These are phyloP conservation scores for Chaetogeoica ovagalla DNA, from an alignment of 2,888 invertebrate species.

Conservation along the genomic window DNA sequence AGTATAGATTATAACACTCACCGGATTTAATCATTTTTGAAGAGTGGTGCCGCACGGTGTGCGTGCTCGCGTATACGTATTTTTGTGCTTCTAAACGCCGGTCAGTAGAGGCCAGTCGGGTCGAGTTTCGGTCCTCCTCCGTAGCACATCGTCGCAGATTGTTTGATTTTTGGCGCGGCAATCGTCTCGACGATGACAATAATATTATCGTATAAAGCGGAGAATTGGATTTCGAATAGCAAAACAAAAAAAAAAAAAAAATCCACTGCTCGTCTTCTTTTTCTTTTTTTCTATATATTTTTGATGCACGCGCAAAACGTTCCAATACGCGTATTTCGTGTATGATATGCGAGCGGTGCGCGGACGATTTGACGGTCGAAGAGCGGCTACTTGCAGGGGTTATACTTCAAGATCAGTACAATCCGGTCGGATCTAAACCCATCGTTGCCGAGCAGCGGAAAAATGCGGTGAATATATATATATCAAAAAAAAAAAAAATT, in stretches of 20 bases:
- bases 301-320: too few species aligned
- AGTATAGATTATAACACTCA: constrained; percentile 6
- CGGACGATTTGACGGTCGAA: not conserved
- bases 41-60: not conserved
- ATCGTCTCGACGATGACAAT: too few species aligned
- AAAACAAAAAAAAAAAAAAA: too few species aligned
- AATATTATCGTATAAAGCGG: too few species aligned
- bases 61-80: not conserved
- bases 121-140: constrained; percentile 51
- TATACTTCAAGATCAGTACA: not conserved
- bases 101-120: constrained; percentile 45
- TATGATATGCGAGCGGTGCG: not conserved
- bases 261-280: not conserved
- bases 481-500: not conserved
- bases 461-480: not conserved
- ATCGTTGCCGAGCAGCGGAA: constrained; percentile 4
- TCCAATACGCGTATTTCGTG: too few species aligned
- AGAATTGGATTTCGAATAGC: not conserved
- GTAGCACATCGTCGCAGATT: constrained; percentile 6
- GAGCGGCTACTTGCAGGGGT: not conserved
- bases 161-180: not conserved
- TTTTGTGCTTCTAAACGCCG: not conserved
- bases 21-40: constrained; percentile 31
- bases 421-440: constrained; percentile 50
- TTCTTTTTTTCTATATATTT: not conserved